phyloP scores from a whole-genome alignment of 2,797 vertebrate species.

The Morus bassanus region DNA sequence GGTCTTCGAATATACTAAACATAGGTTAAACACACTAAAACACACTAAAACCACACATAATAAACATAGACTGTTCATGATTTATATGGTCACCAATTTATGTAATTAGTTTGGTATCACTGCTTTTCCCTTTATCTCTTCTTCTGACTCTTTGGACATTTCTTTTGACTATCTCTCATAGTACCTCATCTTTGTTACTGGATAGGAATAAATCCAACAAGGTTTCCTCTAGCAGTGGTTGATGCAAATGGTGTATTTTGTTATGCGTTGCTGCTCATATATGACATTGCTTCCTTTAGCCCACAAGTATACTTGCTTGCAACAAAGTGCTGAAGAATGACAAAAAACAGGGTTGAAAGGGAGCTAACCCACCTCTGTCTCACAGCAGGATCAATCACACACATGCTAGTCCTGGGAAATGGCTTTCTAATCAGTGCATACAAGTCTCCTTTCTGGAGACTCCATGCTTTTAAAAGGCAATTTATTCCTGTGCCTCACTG shows the following conservation, averaged over 20 bases:
- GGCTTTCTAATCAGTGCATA: not conserved
- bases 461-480: not conserved
- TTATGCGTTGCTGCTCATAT: not conserved
- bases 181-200: not conserved
- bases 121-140: not conserved
- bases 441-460: not conserved
- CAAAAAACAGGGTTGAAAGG: not conserved
- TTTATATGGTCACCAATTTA: not conserved
- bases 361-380: not conserved
- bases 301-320: not conserved
- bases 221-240: not conserved
- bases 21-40: not conserved
- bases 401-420: not conserved
- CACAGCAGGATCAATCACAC: not conserved
- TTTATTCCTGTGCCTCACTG: not conserved
- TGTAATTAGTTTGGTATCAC: not conserved
- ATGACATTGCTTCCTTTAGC: not conserved
- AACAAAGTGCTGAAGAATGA: not conserved
- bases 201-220: not conserved
- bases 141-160: not conserved
- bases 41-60: not conserved
- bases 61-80: not conserved
- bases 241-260: not conserved
- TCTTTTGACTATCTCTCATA: not conserved
- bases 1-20: not conserved